phyloP scores from a whole-genome alignment of 2,113 vertebrate genomes.

The Octodon degus region DNA sequence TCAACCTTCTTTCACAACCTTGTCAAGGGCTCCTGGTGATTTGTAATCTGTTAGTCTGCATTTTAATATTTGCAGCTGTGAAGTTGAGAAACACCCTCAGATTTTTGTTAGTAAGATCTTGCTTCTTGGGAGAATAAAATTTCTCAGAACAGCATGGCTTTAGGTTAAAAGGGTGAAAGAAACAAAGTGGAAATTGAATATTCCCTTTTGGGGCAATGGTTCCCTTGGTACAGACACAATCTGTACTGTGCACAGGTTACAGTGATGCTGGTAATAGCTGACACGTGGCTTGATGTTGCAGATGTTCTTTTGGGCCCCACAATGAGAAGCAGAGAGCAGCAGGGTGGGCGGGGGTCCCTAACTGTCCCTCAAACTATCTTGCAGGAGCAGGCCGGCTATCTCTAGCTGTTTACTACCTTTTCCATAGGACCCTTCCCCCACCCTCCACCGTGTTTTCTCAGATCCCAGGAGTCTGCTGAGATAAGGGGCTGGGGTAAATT shows the following conservation, averaged over 20 bases:
- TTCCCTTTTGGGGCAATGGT: not conserved
- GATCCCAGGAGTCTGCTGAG: rapidly evolving
- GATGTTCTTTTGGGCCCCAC: rapidly evolving
- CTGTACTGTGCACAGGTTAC: rapidly evolving
- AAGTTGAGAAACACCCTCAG: rapidly evolving
- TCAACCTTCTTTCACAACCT: not conserved
- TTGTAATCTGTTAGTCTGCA: not conserved
- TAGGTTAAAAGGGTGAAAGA: not conserved
- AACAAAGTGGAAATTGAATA: not conserved
- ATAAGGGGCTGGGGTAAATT: rapidly evolving
- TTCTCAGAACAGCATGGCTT: constrained; percentile 1
- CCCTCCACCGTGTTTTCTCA: not conserved
- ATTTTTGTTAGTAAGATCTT: rapidly evolving
- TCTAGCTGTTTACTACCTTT: rapidly evolving
- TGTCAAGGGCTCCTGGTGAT: constrained; percentile 7
- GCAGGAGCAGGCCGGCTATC: not conserved
- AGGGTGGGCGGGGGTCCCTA: not conserved
- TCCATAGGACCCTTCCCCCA: rapidly evolving
- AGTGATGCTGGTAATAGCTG: rapidly evolving
- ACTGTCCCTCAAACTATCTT: not conserved
- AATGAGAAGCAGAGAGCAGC: rapidly evolving
- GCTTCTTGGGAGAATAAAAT: not conserved
- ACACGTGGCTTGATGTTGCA: rapidly evolving
- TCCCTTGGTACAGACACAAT: rapidly evolving
- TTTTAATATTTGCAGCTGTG: constrained; percentile 41